These are phyloP conservation scores for Platyscapa corneri DNA, from an alignment of 1,140 invertebrate genomes.

Conservation along the genomic window DNA sequence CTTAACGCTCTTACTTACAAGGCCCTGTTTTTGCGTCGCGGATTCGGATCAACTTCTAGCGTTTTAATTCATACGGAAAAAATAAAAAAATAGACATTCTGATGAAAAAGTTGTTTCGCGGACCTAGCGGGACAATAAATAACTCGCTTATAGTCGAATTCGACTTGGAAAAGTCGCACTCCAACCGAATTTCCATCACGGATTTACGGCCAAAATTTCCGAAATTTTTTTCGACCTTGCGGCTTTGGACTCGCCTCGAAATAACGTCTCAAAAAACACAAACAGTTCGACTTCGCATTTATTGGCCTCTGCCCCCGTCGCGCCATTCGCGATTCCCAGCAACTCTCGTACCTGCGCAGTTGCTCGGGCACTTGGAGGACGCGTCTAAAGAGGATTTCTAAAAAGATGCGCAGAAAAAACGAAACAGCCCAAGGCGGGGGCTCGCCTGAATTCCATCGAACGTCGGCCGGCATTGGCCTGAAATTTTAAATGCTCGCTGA, in stretches of 20 bases:
- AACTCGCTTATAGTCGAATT: no score
- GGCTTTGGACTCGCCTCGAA: no score
- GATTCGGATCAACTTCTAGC: not conserved
- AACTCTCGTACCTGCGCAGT: conserved; percentile 17
- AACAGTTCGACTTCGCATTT: not conserved
- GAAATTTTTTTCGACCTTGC: not conserved
- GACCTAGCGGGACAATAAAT: no score
- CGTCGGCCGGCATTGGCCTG: not conserved
- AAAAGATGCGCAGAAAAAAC: conserved; percentile 16
- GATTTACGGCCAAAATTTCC: not conserved
- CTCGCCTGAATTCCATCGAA: not conserved
- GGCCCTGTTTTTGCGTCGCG: not conserved
- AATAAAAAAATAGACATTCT: no score
- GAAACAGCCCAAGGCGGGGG: not conserved
- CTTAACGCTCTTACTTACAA: not conserved
- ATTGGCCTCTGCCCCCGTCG: not conserved
- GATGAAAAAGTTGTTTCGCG: no score
- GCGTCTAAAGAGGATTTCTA: not conserved
- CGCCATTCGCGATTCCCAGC: not conserved
- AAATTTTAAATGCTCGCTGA: conserved; percentile 1
- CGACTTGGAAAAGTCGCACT: no score
- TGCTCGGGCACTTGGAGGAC: not conserved
- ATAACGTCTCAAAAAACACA: no score
- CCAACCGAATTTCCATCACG: not conserved
- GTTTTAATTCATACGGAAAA: no score